phyloP scores from a whole-genome alignment of 1,140 invertebrate genomes.

The Atta cephalotes region DNA sequence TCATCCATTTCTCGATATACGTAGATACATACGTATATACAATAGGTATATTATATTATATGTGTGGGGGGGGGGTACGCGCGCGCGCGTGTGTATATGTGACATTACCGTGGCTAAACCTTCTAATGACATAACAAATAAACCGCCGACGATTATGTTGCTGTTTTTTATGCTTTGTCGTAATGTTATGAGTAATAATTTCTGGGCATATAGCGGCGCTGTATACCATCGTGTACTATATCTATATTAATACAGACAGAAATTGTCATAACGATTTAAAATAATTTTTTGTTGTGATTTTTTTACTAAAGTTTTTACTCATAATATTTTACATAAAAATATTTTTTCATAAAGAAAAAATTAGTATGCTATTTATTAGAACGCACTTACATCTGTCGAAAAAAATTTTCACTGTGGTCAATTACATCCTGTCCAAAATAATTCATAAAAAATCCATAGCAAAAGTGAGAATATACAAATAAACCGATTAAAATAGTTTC shows the following conservation, averaged over 20 bases:
- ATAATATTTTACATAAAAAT: neutral
- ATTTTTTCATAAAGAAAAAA: neutral
- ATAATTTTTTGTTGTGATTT: neutral
- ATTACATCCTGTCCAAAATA: constrained; percentile 49
- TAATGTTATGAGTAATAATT: constrained; percentile 33
- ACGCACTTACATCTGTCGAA: constrained; percentile 42
- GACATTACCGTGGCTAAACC: constrained; percentile 43
- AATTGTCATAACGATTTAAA: neutral
- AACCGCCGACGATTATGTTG: neutral
- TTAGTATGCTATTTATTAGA: neutral
- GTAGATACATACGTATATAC: neutral
- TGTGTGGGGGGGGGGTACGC: too few species aligned
- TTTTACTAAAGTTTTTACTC: too few species aligned
- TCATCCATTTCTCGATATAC: neutral
- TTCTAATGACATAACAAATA: constrained; percentile 40
- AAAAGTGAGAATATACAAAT: constrained; percentile 24
- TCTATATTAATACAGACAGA: constrained; percentile 14
- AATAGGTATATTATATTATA: neutral
- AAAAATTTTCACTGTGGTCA: constrained; percentile 29
- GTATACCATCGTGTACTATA: constrained; percentile 31
- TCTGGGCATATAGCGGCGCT: constrained; percentile 18
- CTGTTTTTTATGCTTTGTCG: constrained; percentile 10
- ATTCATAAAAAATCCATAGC: constrained; percentile 37
- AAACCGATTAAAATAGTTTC: constrained; percentile 1
- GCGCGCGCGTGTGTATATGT: too few species aligned